Conservation (phyloP, 2,113 vertebrate genomes). For the human region GRCh38 chr3:133588001-133588500, state of each 20-base stretch:
- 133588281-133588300: slow-evolving; percentile 81
- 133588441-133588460: slow-evolving; percentile 86
- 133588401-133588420: slow-evolving; percentile 91
- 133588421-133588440: slow-evolving; percentile 89
- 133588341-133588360: slow-evolving; percentile 90
- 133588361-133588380: slow-evolving; percentile 92
- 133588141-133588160: slow-evolving; percentile 85
- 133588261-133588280: slow-evolving; percentile 83
- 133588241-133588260: slow-evolving; percentile 79
- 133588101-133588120: slow-evolving; percentile 81
- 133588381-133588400: slow-evolving; percentile 92
- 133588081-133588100: slow-evolving; percentile 86
- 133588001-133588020: slow-evolving; percentile 97
- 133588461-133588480: slow-evolving; percentile 90
- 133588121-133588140: slow-evolving; percentile 84
- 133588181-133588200: slow-evolving; percentile 84
- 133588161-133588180: slow-evolving; percentile 80
- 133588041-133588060: slow-evolving; percentile 86
- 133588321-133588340: slow-evolving; percentile 88
- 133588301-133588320: slow-evolving; percentile 79
- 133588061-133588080: slow-evolving; percentile 88
- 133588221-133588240: slow-evolving; percentile 83
- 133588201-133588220: slow-evolving; percentile 83
- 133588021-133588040: slow-evolving; percentile 84
- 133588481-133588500: slow-evolving; percentile 87